A percentile compares a stretch with the other conserved stretches of the same genome.
phyloP scores from a whole-genome alignment of 30 jellyfish, hydroid and myxozoan species.

The Turritopsis dohrnii region DNA sequence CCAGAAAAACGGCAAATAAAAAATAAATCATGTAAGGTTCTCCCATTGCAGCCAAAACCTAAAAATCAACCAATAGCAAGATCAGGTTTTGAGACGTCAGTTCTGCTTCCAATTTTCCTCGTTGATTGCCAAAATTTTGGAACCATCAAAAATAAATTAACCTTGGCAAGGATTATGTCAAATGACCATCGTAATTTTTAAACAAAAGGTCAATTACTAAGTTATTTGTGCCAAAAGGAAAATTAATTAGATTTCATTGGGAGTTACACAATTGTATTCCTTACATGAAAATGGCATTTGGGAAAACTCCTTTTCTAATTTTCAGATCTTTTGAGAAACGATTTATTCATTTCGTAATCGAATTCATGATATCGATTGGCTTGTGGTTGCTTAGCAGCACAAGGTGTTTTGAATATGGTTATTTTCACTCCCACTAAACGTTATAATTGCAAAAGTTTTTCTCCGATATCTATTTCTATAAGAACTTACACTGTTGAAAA shows the following conservation, averaged over 20 bases:
- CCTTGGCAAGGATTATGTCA: no score
- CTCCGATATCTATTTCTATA: no score
- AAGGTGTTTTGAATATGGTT: background rate
- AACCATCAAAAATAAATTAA: no score
- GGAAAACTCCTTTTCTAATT: background rate
- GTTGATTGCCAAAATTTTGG: no score
- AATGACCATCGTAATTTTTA: no score
- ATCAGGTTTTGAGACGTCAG: no score
- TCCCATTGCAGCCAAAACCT: conserved; percentile 95
- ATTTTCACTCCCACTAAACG: background rate
- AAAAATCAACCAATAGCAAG: no score
- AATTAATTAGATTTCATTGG: no score
- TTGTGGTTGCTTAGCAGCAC: background rate
- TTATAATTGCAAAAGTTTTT: background rate
- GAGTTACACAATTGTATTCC: no score
- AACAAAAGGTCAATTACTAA: no score
- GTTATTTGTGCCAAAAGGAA: no score
- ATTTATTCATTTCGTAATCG: background rate
- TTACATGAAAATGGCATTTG: background rate
- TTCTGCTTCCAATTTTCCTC: no score
- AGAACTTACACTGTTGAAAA: conserved; percentile 82
- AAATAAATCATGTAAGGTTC: conserved; percentile 84
- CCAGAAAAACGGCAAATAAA: conserved; percentile 83
- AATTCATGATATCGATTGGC: background rate
- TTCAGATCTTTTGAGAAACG: background rate